Evolutionary conservation across 2,888 invertebrate genomes (phyloP).

Genomic region (Serrognathus titanus): DNA sequence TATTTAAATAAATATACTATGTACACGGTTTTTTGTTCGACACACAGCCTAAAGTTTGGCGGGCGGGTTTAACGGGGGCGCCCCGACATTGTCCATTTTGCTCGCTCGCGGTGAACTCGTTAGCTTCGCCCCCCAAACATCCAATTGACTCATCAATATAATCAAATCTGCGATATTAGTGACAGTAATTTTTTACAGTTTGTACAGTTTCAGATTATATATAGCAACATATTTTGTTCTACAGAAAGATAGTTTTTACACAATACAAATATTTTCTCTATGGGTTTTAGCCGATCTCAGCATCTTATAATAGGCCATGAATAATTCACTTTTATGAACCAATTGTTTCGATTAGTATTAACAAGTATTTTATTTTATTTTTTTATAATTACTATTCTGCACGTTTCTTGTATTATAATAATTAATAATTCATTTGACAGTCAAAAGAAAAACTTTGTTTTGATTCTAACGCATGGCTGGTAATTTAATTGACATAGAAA

Average conservation of each 20-base stretch:
- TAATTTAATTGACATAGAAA: no score
- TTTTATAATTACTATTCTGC: no score
- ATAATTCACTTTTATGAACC: no score
- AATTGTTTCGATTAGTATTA: no score
- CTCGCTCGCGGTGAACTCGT: background rate
- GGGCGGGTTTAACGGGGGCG: background rate
- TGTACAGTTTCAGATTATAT: slow-evolving; percentile 49
- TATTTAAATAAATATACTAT: slow-evolving; percentile 35
- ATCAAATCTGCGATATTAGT: slow-evolving; percentile 44
- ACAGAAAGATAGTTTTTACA: slow-evolving; percentile 25
- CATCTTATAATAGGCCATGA: no score
- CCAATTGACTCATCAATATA: slow-evolving; percentile 16
- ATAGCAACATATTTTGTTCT: slow-evolving; percentile 33
- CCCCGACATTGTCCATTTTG: background rate
- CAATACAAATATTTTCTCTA: slow-evolving; percentile 23
- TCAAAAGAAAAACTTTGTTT: no score
- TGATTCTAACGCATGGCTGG: no score
- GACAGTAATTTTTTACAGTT: slow-evolving; percentile 43
- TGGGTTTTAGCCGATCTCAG: slow-evolving; percentile 27
- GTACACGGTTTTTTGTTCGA: slow-evolving; percentile 45
- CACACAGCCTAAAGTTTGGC: background rate
- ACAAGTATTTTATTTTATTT: no score
- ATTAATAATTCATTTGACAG: no score
- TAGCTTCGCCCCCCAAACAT: background rate
- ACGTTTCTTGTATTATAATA: no score